phyloP scores from a whole-genome alignment of 2,888 invertebrate genomes.

The Watsonalla cultraria region DNA sequence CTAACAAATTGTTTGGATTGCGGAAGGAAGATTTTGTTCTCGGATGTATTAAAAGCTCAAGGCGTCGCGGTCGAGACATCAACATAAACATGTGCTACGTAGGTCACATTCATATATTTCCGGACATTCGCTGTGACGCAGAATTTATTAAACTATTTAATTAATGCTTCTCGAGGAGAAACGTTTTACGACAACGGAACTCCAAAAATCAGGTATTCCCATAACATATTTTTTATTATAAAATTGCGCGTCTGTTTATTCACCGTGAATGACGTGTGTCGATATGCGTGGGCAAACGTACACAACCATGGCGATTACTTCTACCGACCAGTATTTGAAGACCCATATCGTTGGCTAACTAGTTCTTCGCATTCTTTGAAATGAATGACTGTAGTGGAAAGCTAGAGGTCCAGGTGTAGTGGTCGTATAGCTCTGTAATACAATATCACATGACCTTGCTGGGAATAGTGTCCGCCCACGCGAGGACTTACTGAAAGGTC shows the following conservation, averaged over 20 bases:
- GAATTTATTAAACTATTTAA: background rate
- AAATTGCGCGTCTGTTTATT: slow-evolving; percentile 41
- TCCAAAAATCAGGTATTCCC: background rate
- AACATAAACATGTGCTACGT: background rate
- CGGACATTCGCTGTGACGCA: background rate
- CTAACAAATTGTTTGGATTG: no score
- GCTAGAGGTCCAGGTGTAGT: slow-evolving; percentile 27
- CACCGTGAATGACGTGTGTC: slow-evolving; percentile 46
- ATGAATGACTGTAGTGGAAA: slow-evolving; percentile 7
- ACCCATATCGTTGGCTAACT: slow-evolving; percentile 26
- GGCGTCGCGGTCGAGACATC: background rate
- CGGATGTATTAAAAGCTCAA: background rate
- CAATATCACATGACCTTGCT: slow-evolving; percentile 74
- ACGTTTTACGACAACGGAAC: background rate
- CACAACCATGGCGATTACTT: slow-evolving; percentile 43
- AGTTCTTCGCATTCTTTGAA: slow-evolving; percentile 14
- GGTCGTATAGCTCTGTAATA: slow-evolving; percentile 57
- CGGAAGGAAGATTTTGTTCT: background rate
- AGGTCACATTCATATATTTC: background rate
- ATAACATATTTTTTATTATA: slow-evolving; percentile 13
- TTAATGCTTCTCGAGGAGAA: background rate
- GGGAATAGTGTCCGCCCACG: slow-evolving; percentile 73
- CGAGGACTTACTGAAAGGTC: slow-evolving; percentile 38
- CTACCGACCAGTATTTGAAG: slow-evolving; percentile 35
- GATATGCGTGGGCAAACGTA: slow-evolving; percentile 54